These are phyloP conservation scores for Axea sp. DNA, from an alignment of 2,888 invertebrate species.

Conservation along the genomic window DNA sequence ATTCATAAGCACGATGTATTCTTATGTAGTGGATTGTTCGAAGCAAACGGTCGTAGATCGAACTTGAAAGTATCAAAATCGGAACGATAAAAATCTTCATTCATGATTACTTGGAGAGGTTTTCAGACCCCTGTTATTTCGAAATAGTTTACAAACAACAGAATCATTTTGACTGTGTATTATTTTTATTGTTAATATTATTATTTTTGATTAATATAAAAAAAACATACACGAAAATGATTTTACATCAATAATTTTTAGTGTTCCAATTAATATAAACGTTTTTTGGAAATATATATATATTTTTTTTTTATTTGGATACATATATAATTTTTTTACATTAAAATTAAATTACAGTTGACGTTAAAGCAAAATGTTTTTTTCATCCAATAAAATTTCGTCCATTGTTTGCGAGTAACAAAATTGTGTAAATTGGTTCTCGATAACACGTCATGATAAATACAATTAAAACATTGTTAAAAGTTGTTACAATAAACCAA, in stretches of 20 bases:
- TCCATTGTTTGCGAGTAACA: constrained; percentile 10
- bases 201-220: too few species aligned
- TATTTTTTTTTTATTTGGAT: too few species aligned
- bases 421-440: constrained; percentile 27
- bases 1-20: constrained; percentile 42
- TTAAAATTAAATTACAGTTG: constrained; percentile 29
- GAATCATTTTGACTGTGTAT: too few species aligned
- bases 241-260: too few species aligned
- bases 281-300: too few species aligned
- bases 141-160: constrained; percentile 35
- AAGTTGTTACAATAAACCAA: constrained; percentile 16
- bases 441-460: constrained; percentile 28
- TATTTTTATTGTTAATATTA: too few species aligned
- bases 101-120: constrained; percentile 56
- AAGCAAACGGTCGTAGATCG: constrained; percentile 53
- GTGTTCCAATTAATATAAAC: too few species aligned
- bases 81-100: constrained; percentile 61
- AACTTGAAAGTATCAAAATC: constrained; percentile 48
- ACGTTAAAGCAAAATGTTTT: constrained; percentile 16
- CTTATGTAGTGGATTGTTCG: constrained; percentile 43
- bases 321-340: too few species aligned
- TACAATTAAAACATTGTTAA: constrained; percentile 37
- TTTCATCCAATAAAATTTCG: constrained; percentile 4
- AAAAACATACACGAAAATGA: too few species aligned
- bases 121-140: constrained; percentile 24